Evolutionary conservation across 2,888 invertebrate genomes (phyloP).

Genomic region (Noctua pronuba): DNA sequence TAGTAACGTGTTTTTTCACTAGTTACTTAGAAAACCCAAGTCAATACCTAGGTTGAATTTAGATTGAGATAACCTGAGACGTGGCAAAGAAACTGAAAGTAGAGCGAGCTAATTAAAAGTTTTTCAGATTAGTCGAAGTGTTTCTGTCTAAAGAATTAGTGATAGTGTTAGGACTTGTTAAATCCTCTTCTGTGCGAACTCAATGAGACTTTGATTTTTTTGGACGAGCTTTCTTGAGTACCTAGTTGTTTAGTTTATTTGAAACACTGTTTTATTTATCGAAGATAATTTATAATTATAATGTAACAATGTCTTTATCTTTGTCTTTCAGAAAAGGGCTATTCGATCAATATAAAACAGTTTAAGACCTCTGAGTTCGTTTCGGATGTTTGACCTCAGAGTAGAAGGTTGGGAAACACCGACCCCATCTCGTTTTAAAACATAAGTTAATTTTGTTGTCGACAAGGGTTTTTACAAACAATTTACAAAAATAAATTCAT

Average conservation of each 20-base stretch:
- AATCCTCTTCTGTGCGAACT: conserved; percentile 3
- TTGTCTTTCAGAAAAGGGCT: neutral
- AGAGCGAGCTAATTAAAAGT: conserved; percentile 63
- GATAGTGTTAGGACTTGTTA: conserved; percentile 29
- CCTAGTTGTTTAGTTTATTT: neutral
- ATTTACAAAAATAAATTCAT: neutral
- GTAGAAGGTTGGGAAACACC: neutral
- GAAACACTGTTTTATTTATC: neutral
- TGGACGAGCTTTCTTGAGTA: neutral
- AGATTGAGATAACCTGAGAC: conserved; percentile 2
- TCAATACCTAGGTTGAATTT: neutral
- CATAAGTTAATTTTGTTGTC: neutral
- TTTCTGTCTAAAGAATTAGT: conserved; percentile 45
- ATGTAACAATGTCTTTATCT: neutral
- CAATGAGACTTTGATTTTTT: conserved; percentile 5
- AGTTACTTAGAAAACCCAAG: neutral
- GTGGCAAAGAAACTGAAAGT: conserved; percentile 48
- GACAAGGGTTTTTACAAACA: neutral
- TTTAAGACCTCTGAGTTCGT: neutral
- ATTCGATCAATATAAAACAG: neutral
- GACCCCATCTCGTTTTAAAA: neutral
- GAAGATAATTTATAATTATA: neutral
- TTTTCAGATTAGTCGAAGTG: conserved; percentile 33
- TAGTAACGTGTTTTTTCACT: neutral
- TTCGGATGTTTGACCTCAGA: neutral